These are phyloP conservation scores for Dryobota labecula DNA, from an alignment of 2,888 invertebrate genomes.

Conservation along the genomic window DNA sequence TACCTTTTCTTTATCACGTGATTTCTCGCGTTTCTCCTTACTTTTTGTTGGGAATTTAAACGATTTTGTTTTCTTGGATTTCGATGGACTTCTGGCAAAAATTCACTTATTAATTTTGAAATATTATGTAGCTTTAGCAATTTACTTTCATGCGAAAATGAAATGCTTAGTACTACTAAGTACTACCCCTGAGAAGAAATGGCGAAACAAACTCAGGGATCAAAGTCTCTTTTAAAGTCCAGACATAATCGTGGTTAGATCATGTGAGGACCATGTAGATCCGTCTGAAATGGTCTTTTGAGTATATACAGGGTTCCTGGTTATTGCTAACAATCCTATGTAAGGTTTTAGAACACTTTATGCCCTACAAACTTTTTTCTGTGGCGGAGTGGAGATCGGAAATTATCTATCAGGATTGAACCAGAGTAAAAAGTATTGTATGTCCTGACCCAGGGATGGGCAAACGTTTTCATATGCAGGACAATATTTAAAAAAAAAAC, in stretches of 20 bases:
- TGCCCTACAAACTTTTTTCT: too few species aligned
- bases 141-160: not conserved
- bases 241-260: too few species aligned
- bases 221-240: too few species aligned
- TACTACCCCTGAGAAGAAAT: too few species aligned
- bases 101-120: slow-evolving; percentile 23
- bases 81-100: slow-evolving; percentile 93
- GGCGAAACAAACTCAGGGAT: too few species aligned
- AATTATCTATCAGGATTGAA: not conserved
- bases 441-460: too few species aligned
- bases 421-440: too few species aligned
- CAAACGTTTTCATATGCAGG: too few species aligned
- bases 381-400: not conserved
- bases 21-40: slow-evolving; percentile 96
- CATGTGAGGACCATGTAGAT: too few species aligned
- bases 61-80: slow-evolving; percentile 96
- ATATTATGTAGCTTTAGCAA: not conserved
- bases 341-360: not conserved
- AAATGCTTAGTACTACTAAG: not conserved
- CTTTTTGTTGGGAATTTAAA: slow-evolving; percentile 97
- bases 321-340: not conserved
- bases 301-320: not conserved
- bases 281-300: too few species aligned
- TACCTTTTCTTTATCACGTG: slow-evolving; percentile 94
- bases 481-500: too few species aligned